Base-by-base conservation (phyloP, 2,113 vertebrate genomes). In the Micronycteris hirsuta region DNA sequence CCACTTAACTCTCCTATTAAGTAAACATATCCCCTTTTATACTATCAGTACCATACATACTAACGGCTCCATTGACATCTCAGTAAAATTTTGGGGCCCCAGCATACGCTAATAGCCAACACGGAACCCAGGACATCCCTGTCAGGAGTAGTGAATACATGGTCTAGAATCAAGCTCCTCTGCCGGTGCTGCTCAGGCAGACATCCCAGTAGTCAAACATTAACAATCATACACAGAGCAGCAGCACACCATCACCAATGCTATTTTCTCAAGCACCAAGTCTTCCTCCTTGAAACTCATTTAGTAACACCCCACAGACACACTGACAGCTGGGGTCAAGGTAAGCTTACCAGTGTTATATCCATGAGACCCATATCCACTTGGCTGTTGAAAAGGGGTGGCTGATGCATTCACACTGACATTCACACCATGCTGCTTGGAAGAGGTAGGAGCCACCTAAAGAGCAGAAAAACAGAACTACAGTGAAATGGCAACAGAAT, bases 401-500 rank as follows among this genome's bases (percentile, higher is more conserved):
- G 99, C 99, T 16, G 99, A 99, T 63, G 99, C 99, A 17, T 99
- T 99, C 97, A 99, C 99, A n/a, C 99, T 99, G 80, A 99, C 99
- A 98, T 99, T 99, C 98, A 99, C 99, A 97, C 99, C 99, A 33
- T 99, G 99, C 98, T 99, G 99, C 98, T 99, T 99, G 94, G 99
- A 99, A 98, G 99, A 99, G 98, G 99, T 99, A 99, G 99, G 99
- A 98, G 99, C 99, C 98, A 99, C 99, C 99, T 99, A 94, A 26
- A 56, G 85, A 71, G 49, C 94, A 88, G 82, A 78, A 92, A 87
- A 70, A 41, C 56, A 94, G 74, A 89, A 88, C 17, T 58, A 8
- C 56, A 77, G 63, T 89, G 68, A 97, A 52, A 73, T 22, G 43
- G 56, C 24, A 61, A 33, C 52, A 94, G 19, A 43, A 17, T 19